Evolutionary conservation across 1,140 invertebrate genomes (phyloP), one percentile per base, ranked within the genome.

Genomic region (Bombus polaris): DNA sequence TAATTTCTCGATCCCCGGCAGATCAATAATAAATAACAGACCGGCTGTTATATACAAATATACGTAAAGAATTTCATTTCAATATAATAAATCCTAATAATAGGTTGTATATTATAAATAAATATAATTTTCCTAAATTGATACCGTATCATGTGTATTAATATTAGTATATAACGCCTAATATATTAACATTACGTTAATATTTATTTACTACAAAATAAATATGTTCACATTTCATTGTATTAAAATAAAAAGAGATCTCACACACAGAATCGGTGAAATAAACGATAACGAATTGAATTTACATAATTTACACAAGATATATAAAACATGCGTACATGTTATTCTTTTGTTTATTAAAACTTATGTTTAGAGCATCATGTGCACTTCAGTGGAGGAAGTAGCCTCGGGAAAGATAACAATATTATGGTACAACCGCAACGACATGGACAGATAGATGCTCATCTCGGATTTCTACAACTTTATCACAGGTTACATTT

Each of bases 381-480:
- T 83, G 93, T 94, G 28, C 93, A 94, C 85, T 94, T 94, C 72
- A 93, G 93, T 42, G 93, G 93, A 35, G 89, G 92, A 44, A 93
- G 93, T 47, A 92, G 93, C 18, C 77, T 91, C n/a, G 92, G 91
- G 5, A 92, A 92, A 74, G 91, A 93, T 74, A 94, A 94, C 72
- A 94, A 93, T 80, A 94, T 94, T 70, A 92, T 93, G 87, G 91
- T 94, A 86, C 93, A 94, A 66, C 93, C 93, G 15, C 90, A 94
- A 77, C 89, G 93, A 86, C 93, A 94, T 85, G 93, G 93, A 37
- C 90, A 93, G 62, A 89, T 94, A 84, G 93, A 94, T 53, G 93
- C 74, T 66, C 90, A 94, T 89, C 89, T 94, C 71, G 93, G 93
- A 44, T 94, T 94, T 74, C 84, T 94, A 47, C 93, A 94, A 70